These are phyloP conservation scores for Dasyurus viverrinus DNA, from an alignment of 2,113 vertebrate species.

Conservation along the genomic window DNA sequence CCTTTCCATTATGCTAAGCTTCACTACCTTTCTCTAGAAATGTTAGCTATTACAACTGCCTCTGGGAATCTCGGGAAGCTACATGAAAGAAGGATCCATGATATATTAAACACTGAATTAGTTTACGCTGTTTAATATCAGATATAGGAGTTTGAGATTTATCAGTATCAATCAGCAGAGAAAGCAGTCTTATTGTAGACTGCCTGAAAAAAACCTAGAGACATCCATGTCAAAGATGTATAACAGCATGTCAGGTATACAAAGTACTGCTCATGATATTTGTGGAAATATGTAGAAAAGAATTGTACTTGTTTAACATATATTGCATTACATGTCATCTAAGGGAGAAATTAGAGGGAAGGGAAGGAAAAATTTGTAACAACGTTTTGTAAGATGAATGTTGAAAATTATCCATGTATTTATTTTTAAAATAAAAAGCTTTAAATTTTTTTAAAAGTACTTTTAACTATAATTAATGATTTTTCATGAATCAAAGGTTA, in stretches of 20 bases:
- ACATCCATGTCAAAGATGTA: not conserved
- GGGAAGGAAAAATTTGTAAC: too few relatives aligned
- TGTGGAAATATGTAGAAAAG: too few relatives aligned
- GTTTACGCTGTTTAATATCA: slow-evolving; percentile 11
- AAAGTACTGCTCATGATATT: too few relatives aligned
- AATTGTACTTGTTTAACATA: too few relatives aligned
- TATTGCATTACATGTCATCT: too few relatives aligned
- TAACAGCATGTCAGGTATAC: not conserved
- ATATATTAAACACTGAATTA: not conserved
- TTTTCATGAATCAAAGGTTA: not conserved
- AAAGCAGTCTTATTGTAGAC: not conserved
- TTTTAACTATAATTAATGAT: not conserved
- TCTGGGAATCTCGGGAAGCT: slow-evolving; percentile 10
- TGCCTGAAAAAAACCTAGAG: not conserved
- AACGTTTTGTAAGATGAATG: too few relatives aligned
- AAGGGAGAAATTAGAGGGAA: too few relatives aligned
- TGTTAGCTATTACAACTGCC: not conserved
- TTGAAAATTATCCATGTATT: too few relatives aligned
- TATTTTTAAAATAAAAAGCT: too few relatives aligned
- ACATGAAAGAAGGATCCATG: not conserved
- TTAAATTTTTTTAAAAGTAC: too few relatives aligned
- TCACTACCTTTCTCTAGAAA: not conserved
- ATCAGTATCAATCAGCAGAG: slow-evolving; percentile 26
- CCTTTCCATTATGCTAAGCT: not conserved
- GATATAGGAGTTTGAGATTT: slow-evolving; percentile 16